Conservation (phyloP, 2,797 vertebrate species). For the Neoniphon sammara region DNA sequence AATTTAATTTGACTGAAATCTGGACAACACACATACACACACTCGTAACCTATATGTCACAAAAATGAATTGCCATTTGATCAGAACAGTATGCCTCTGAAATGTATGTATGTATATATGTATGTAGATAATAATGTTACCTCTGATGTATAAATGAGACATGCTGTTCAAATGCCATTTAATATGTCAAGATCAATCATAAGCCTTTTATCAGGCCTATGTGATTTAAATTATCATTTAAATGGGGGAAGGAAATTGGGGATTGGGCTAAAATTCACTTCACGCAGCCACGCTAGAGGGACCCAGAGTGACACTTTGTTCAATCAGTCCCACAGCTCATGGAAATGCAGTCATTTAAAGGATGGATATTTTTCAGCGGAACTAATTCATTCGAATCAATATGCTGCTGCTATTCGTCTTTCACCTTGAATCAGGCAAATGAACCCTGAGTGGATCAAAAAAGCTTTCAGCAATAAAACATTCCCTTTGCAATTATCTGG, state of each 20-base stretch:
- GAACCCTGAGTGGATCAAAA: neutral
- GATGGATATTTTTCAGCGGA: neutral
- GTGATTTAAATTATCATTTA: neutral
- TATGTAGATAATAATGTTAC: neutral
- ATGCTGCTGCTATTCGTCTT: slow-evolving; percentile 20
- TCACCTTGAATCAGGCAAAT: slow-evolving; percentile 16
- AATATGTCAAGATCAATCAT: neutral
- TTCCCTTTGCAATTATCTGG: neutral
- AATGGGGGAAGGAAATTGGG: neutral
- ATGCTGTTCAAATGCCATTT: neutral
- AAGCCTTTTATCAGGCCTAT: neutral
- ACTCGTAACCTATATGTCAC: neutral
- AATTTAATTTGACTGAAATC: too few relatives aligned
- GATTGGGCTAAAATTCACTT: neutral
- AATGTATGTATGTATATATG: neutral
- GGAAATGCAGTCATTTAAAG: neutral
- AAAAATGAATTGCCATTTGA: too few relatives aligned
- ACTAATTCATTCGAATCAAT: slow-evolving; percentile 4
- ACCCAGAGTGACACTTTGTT: slow-evolving; percentile 61
- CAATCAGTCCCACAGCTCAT: slow-evolving; percentile 9
- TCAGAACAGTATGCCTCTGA: too few relatives aligned
- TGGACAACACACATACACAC: neutral
- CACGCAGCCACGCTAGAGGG: slow-evolving; percentile 72
- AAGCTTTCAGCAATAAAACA: neutral
- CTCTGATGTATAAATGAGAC: neutral